Evolutionary conservation across 23 tunicate species (phyloP), one percentile per base, ranked within the genome.

Genomic region (Halocynthia roretzi): DNA sequence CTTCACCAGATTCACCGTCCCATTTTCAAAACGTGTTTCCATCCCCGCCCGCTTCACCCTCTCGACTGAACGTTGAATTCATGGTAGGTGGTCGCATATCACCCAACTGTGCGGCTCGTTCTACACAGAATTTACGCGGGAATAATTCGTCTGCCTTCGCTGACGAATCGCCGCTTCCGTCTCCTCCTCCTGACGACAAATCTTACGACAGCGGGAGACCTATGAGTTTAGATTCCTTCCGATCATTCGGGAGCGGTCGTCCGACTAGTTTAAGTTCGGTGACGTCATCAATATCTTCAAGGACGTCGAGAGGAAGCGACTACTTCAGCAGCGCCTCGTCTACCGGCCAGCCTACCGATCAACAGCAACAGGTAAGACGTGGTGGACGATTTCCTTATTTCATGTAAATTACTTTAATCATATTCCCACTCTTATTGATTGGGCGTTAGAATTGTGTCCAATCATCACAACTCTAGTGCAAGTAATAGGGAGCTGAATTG

Each of bases 241-340:
- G 78, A 2, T 74, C 78, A 20, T 74, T 74, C 31, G 71, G 72
- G 4, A 80, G 83, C 62, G 83, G 77, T 12, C 75, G 86, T n/a
- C 86, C 86, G 7, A 57, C 82, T 10, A 77, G 83, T 70, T 14
- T 77, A 11, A 87, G 87, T 23, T 82, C 93, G 10, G 86, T 77
- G 67, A 62, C 93, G 51, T 77, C 83, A 55, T 74, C 78, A 10
- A 74, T 74, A 48, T 74, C 78, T 8, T 87, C 93, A 17, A 83
- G 86, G 20, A 87, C 93, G 6, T 87, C 93, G 10, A 76, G 93
- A 22, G 85, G 85, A 52, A 87, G 93, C 69, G 93, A 84, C 54
- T 87, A 87, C 54, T 87, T 87, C 70, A 82, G 86, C 85, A 70
- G 87, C n/a, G 71, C 95, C 5, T 70, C 80, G 22, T 56, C 86